Evolutionary conservation across 2,888 invertebrate species (phyloP), one percentile per base, ranked within the genome.

Genomic region (Octodonta nipae): DNA sequence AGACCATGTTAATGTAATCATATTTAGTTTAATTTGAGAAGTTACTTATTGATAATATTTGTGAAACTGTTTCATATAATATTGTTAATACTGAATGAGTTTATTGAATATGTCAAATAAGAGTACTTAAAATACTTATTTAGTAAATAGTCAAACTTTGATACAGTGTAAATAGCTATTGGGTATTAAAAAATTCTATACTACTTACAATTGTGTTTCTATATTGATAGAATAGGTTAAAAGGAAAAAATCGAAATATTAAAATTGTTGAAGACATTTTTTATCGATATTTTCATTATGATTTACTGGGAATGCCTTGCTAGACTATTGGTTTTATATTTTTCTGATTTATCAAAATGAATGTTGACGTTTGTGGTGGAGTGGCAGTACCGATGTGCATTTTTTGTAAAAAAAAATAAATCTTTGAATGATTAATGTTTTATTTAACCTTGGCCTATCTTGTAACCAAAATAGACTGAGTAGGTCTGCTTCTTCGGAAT

Each of bases 111-210:
- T 50, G 54, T 53, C 43, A 48, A 40, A 49, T 44, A 44, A 43
- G 46, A 48, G 42, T 51, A 46, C 45, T 41, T 48, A 44, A 32
- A 37, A 43, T 37, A 43, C 48, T n/a, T 46, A 51, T 46, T 49
- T 47, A 46, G 48, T 20, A 16, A 30, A 46, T 43, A 47, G 46
- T 48, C 51, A 46, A 46, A 47, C 52, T 58, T 58, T 57, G 52
- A 54, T 56, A 57, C 52, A 47, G 50, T 60, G 58, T 60, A 58
- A 47, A 58, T 60, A 58, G 52, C 52, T 56, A 53, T 54, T 50
- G 45, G 42, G 42, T 43, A 45, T 44, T 44, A 45, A 43, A 44
- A 44, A 22, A 43, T 39, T 46, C 43, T 47, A 46, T 41, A 45
- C 43, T 42, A 36, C 35, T 37, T 37, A 42, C 30, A 34, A 37